Conservation (phyloP, 2,888 invertebrate genomes). For the Pyrrhosoma nymphula region DNA sequence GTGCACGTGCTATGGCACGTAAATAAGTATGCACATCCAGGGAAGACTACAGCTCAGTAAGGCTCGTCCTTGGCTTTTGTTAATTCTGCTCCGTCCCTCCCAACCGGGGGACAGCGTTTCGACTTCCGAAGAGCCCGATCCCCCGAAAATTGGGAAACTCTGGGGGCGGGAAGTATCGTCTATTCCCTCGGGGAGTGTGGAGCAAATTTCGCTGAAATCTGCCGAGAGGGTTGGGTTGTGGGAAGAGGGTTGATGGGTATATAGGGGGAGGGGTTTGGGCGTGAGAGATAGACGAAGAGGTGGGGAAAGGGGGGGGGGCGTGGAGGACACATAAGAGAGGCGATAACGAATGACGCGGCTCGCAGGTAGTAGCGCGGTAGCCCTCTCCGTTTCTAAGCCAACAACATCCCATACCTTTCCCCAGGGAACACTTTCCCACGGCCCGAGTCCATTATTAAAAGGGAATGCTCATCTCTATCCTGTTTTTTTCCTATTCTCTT, state of each 20-base stretch:
- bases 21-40: too few relatives aligned
- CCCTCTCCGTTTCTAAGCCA: background rate
- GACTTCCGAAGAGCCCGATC: background rate
- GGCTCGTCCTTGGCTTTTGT: too few relatives aligned
- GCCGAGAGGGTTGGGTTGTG: background rate
- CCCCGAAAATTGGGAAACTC: background rate
- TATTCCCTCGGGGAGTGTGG: background rate
- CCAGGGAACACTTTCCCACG: conserved; percentile 54
- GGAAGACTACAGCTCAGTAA: too few relatives aligned
- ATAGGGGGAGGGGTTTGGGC: background rate
- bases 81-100: background rate
- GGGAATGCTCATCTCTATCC: conserved; percentile 55
- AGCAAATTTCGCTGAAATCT: background rate
- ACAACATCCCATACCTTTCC: conserved; percentile 48
- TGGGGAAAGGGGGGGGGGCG: background rate
- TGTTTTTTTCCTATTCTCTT: background rate
- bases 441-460: conserved; percentile 64
- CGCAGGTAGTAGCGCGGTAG: background rate
- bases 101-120: background rate
- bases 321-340: background rate
- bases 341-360: conserved; percentile 11
- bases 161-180: background rate
- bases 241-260: too few relatives aligned
- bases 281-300: background rate
- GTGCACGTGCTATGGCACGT: too few relatives aligned